These are phyloP conservation scores for Magallana ariakensis DNA, from an alignment of 1,140 invertebrate species.

Conservation along the genomic window DNA sequence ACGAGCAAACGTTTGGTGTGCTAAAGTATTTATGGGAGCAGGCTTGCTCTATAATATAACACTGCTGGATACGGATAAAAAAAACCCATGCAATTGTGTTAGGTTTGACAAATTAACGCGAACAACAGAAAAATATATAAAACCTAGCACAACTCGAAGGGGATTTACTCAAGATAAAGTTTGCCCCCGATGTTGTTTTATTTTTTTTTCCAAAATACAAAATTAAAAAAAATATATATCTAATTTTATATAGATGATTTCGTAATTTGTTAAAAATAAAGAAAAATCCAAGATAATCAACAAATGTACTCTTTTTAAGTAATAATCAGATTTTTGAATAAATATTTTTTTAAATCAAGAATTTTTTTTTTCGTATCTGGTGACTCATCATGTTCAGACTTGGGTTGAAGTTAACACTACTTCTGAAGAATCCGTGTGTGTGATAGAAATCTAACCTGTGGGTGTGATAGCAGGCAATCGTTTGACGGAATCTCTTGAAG, in stretches of 20 bases:
- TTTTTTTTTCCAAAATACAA: too few species aligned
- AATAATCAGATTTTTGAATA: constrained; percentile 1
- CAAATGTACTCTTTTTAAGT: neutral
- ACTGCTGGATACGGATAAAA: constrained; percentile 22
- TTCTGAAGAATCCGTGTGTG: neutral
- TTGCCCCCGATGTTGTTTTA: neutral
- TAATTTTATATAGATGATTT: too few species aligned
- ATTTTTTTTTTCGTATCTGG: neutral
- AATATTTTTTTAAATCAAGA: neutral
- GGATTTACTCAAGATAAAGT: neutral
- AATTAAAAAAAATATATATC: too few species aligned
- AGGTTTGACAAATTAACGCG: constrained; percentile 24
- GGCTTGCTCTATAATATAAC: constrained; percentile 23
- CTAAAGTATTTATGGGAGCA: constrained; percentile 30
- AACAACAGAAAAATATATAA: constrained; percentile 9
- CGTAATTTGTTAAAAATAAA: too few species aligned
- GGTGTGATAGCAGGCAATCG: constrained; percentile 7
- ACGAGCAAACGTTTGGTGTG: constrained; percentile 8
- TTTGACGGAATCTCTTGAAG: constrained; percentile 27
- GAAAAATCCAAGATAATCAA: neutral
- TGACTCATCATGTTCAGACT: neutral
- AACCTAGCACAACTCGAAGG: neutral
- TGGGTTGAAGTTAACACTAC: constrained; percentile 15
- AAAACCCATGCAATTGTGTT: constrained; percentile 25
- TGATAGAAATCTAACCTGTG: neutral